Evolutionary conservation across 2,888 invertebrate genomes (phyloP).

Genomic region (Chymomyza fuscimana): DNA sequence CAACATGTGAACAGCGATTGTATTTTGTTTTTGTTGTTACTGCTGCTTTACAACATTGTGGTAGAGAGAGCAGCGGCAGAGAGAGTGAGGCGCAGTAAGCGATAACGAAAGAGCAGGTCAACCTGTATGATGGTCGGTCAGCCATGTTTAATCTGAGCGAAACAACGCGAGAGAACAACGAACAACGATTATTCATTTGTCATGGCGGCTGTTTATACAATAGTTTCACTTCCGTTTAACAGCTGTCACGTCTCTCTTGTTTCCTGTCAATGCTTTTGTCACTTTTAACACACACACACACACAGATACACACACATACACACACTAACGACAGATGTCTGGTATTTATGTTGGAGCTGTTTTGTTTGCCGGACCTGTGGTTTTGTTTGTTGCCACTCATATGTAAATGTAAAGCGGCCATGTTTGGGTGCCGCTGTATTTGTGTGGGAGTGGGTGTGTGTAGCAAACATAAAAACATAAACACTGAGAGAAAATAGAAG

Average conservation of each 20-base stretch:
- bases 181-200: neutral
- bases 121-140: neutral
- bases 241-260: slow-evolving; percentile 35
- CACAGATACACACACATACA: neutral
- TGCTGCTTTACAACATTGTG: neutral
- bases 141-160: neutral
- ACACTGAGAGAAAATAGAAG: no score
- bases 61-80: neutral
- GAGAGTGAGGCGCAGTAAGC: neutral
- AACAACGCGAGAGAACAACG: neutral
- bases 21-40: neutral
- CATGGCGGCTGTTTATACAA: slow-evolving; percentile 7
- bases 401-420: slow-evolving; percentile 24
- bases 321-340: slow-evolving; percentile 28
- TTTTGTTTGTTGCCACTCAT: slow-evolving; percentile 10
- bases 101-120: neutral
- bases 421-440: slow-evolving; percentile 2
- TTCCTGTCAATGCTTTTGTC: slow-evolving; percentile 50
- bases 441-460: no score
- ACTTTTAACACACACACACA: slow-evolving; percentile 29
- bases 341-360: slow-evolving; percentile 36
- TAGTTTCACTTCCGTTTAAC: slow-evolving; percentile 41
- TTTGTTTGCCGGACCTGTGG: slow-evolving; percentile 26
- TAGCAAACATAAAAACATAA: no score
- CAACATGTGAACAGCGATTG: neutral